Evolutionary conservation across 1,140 invertebrate genomes (phyloP), one percentile per base, ranked within the genome.

Genomic region (Dinoponera quadriceps): DNA sequence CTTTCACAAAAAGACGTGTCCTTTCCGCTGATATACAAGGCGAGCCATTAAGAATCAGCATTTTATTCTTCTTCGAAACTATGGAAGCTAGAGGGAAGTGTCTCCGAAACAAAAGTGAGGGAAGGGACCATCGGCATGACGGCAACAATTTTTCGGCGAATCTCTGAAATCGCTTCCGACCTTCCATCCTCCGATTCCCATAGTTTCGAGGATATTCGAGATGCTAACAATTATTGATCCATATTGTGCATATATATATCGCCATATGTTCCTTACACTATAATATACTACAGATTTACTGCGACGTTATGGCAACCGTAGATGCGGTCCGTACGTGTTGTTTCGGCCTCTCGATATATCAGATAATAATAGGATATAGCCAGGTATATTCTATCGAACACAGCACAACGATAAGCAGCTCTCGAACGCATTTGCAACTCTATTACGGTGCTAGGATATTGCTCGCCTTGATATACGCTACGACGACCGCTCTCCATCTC

Each of bases 391-490:
- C 85, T 57, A 68, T 80, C 62, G 73, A n/a, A n/a, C n/a, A 74
- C 66, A 57, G 14, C 4, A 25, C 54, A 54, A 83, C 75, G 85
- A 86, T 87, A 86, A 87, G 85, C 85, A 78, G 57, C n/a, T 55
- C 38, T 25, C 68, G 63, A 69, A 74, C 74, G 62, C 71, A 65
- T 85, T 86, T 66, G 65, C 71, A 69, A 38, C 49, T 48, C 22
- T 38, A 55, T 55, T 68, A 44, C 49, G 4, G 38, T 5, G 27
- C 49, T n/a, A 57, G 27, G 38, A 80, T 84, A 83, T 84, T 84
- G 71, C 82, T 22, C 49, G 33, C 18, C 85, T n/a, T 78, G 22
- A 57, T 59, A 48, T 1, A 20, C 11, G 29, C 16, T 63, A 33
- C 54, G 20, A n/a, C n/a, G 51, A 2, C n/a, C 63, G 25, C n/a